Conservation (phyloP, 2,888 invertebrate species). For the Tenthredo scrophulariae region DNA sequence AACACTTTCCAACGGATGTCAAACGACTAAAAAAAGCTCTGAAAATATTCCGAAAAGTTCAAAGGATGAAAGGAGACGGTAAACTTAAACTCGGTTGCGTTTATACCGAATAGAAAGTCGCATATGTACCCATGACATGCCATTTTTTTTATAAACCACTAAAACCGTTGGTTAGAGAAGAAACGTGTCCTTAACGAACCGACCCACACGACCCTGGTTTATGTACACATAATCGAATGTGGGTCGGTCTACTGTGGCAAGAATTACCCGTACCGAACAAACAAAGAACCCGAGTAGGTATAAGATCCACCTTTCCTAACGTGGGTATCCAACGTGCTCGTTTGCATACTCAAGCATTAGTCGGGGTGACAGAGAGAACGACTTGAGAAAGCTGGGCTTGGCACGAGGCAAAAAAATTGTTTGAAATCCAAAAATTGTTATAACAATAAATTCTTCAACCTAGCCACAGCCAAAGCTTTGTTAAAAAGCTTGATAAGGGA, state of each 20-base stretch:
- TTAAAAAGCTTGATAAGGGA: background rate
- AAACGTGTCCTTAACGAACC: conserved; percentile 37
- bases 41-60: background rate
- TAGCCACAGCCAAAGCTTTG: background rate
- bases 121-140: background rate
- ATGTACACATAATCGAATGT: conserved; percentile 6
- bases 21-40: background rate
- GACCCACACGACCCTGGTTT: background rate
- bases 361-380: background rate
- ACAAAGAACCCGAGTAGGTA: conserved; percentile 7
- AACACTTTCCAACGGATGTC: background rate
- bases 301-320: conserved; percentile 8
- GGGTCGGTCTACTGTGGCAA: conserved; percentile 7
- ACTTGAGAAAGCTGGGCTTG: background rate
- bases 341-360: conserved; percentile 4
- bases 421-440: background rate
- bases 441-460: background rate
- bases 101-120: background rate
- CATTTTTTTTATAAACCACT: background rate
- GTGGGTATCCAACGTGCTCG: background rate
- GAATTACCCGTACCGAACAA: conserved; percentile 28
- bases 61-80: background rate
- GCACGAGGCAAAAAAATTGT: background rate
- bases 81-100: background rate
- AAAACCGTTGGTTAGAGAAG: conserved; percentile 18